Evolutionary conservation across 1,140 invertebrate genomes (phyloP).

Genomic region (Bombyx mandarina): DNA sequence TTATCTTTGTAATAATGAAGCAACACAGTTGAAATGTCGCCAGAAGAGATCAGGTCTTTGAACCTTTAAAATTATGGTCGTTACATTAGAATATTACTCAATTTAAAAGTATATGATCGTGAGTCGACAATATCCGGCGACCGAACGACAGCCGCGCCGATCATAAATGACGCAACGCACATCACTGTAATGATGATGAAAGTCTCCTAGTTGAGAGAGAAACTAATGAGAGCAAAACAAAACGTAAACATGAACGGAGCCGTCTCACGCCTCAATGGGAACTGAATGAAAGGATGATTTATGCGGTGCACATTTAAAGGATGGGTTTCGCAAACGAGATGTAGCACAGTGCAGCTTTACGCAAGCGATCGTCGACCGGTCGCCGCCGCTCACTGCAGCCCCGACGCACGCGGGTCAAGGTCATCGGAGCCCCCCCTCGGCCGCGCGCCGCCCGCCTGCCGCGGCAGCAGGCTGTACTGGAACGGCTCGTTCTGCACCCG

Average conservation of each 20-base stretch:
- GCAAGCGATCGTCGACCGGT: conserved; percentile 22
- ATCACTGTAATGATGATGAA: too few relatives aligned
- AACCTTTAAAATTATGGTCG: too few relatives aligned
- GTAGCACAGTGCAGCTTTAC: conserved; percentile 13
- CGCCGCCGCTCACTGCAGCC: conserved; percentile 28
- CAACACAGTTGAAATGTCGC: too few relatives aligned
- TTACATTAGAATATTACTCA: too few relatives aligned
- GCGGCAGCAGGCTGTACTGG: conserved; percentile 27
- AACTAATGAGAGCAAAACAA: not conserved
- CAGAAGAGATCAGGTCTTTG: too few relatives aligned
- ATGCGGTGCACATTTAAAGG: conserved; percentile 4
- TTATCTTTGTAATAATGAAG: too few relatives aligned
- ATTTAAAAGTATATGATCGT: too few relatives aligned
- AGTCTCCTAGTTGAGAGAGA: not conserved
- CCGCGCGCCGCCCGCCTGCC: conserved; percentile 4
- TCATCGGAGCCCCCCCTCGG: conserved; percentile 24
- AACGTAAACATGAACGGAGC: not conserved
- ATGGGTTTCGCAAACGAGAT: conserved; percentile 10
- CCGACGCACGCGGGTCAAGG: conserved; percentile 58
- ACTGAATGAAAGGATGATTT: conserved; percentile 4
- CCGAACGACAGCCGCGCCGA: too few relatives aligned
- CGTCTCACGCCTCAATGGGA: not conserved
- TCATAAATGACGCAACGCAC: too few relatives aligned
- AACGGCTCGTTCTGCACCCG: conserved; percentile 4
- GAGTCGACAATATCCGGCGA: too few relatives aligned